A percentile compares a stretch with the other conserved stretches of the same genome.
phyloP scores from a whole-genome alignment of 2,113 vertebrate species.

The Epinephelus moara region DNA sequence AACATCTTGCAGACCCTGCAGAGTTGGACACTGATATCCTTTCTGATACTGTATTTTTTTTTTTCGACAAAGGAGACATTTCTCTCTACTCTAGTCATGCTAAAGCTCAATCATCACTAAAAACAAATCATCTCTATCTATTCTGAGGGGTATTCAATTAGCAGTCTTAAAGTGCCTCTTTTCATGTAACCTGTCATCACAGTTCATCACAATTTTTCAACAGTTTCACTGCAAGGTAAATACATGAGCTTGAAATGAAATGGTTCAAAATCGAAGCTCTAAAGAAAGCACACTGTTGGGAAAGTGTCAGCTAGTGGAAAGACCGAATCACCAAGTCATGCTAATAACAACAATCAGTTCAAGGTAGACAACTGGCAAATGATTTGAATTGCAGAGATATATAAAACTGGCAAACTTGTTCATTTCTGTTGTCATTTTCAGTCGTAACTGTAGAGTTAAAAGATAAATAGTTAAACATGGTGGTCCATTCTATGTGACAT shows the following conservation, averaged over 20 bases:
- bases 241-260: neutral
- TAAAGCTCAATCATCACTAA: no score
- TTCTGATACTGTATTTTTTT: neutral
- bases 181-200: neutral
- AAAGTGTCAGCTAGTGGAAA: neutral
- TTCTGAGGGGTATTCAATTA: constrained; percentile 5
- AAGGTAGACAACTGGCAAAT: no score
- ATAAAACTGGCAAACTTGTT: no score
- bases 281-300: constrained; percentile 9
- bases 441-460: no score
- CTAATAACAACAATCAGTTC: no score
- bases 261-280: neutral
- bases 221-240: neutral
- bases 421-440: no score
- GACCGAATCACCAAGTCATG: no score
- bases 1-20: neutral
- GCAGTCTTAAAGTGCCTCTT: neutral
- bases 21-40: neutral
- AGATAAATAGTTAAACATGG: no score
- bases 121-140: neutral
- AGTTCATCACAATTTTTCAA: neutral
- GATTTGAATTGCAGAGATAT: no score
- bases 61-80: no score
- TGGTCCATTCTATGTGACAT: no score
- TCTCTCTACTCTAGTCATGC: neutral